Base-by-base conservation (phyloP, 2,888 invertebrate species). In the Lathronympha strigana region DNA sequence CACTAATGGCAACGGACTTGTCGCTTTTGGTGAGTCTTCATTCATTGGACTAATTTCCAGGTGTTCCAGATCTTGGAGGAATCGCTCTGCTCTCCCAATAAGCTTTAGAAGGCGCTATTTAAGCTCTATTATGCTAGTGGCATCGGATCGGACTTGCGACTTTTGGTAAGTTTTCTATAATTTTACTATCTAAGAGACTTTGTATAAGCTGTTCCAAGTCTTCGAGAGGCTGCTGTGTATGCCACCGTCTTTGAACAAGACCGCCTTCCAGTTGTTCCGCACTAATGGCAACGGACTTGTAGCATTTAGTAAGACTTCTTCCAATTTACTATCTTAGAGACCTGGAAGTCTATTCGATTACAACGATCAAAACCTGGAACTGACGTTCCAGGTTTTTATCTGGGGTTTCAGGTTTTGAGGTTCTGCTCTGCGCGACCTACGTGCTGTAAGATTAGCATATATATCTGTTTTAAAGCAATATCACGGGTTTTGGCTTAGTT, bases 151-250 rank as follows among this genome's bases (percentile, higher is more conserved):
- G n/a, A n/a, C n/a, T n/a, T n/a, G n/a, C n/a, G n/a, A n/a, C n/a
- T n/a, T n/a, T n/a, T n/a, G n/a, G n/a, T n/a, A n/a, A n/a, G n/a
- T n/a, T n/a, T n/a, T n/a, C n/a, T n/a, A n/a, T n/a, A n/a, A n/a
- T n/a, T n/a, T n/a, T n/a, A n/a, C n/a, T n/a, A n/a, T n/a, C n/a
- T n/a, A n/a, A n/a, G n/a, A n/a, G n/a, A n/a, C n/a, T n/a, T n/a
- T n/a, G n/a, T n/a, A n/a, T n/a, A n/a, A n/a, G 58, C 99, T 99
- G 93, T 99, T 99, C 92, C 98, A 98, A 91, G 98, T 98, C 40
- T 99, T 99, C 87, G 99, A 99, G 88, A 98, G 98, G 98, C 98
- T 99, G 67, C 94, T 99, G 55, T 99, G 98, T 82, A 96, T 97
- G 31, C 99, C 99, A 99, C 90, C 98, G 99, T 43, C 93, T 99